Evolutionary conservation across 2,113 vertebrate species (phyloP).

Genomic region (Eudyptes chrysolophus): DNA sequence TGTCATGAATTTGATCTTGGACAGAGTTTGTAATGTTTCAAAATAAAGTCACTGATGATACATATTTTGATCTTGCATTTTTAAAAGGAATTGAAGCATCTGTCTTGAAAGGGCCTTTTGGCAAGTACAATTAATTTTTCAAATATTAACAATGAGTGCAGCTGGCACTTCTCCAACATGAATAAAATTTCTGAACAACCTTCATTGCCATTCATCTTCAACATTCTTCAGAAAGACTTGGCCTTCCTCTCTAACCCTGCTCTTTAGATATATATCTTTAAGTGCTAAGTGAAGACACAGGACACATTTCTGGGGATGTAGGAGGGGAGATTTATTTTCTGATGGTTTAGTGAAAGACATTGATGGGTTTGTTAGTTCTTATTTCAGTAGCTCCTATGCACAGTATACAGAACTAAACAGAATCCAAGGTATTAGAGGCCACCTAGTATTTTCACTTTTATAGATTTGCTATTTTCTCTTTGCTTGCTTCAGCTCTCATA

Average conservation of each 20-base stretch:
- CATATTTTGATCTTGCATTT: slow-evolving; percentile 8
- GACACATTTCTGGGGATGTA: not conserved
- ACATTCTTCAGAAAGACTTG: slow-evolving; percentile 16
- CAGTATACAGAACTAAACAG: not conserved
- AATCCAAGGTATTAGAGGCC: not conserved
- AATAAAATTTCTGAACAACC: not conserved
- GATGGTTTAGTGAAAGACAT: not conserved
- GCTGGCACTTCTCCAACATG: slow-evolving; percentile 1
- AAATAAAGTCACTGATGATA: not conserved
- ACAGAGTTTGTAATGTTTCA: not conserved
- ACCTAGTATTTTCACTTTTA: not conserved
- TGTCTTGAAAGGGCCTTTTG: slow-evolving; percentile 20
- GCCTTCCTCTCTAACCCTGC: not conserved
- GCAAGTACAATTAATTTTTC: slow-evolving; percentile 21
- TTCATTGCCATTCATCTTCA: slow-evolving; percentile 5
- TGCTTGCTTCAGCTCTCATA: not conserved
- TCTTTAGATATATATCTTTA: not conserved
- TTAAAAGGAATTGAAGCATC: slow-evolving; percentile 22
- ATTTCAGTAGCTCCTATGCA: not conserved
- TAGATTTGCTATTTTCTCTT: not conserved
- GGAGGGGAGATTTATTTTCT: not conserved
- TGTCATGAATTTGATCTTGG: not conserved
- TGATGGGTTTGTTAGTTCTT: not conserved
- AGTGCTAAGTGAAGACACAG: not conserved
- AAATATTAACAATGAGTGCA: not conserved